These are phyloP conservation scores for Nasonia giraulti DNA, from an alignment of 1,140 invertebrate genomes.

Conservation along the genomic window DNA sequence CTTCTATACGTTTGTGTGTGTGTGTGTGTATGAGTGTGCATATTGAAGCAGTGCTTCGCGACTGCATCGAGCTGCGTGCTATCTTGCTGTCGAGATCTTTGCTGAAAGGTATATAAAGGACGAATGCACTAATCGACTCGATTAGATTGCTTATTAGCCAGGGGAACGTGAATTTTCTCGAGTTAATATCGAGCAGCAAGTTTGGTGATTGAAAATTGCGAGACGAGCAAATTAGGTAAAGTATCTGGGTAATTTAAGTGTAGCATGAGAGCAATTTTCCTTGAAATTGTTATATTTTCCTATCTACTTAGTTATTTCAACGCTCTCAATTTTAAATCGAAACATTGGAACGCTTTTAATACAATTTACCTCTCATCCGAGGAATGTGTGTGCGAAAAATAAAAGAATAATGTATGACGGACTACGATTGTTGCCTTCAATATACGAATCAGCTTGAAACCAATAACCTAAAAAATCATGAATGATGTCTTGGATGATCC, in stretches of 20 bases:
- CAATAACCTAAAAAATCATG: not conserved
- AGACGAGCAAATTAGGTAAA: not conserved
- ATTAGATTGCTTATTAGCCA: slow-evolving; percentile 10
- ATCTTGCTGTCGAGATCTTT: slow-evolving; percentile 13
- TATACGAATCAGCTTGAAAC: not conserved
- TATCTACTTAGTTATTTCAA: too few relatives aligned
- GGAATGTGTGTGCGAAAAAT: not conserved
- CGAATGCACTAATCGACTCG: slow-evolving; percentile 4
- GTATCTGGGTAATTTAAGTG: too few relatives aligned
- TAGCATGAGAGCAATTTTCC: too few relatives aligned
- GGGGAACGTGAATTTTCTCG: not conserved
- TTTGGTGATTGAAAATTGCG: not conserved
- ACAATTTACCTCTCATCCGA: slow-evolving; percentile 1
- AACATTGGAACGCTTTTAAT: not conserved
- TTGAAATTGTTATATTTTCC: too few relatives aligned
- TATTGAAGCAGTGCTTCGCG: slow-evolving; percentile 21
- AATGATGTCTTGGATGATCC: not conserved
- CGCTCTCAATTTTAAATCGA: too few relatives aligned
- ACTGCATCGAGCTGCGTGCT: not conserved
- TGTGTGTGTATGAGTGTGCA: not conserved
- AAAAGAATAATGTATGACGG: not conserved
- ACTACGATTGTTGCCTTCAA: not conserved
- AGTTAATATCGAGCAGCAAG: not conserved
- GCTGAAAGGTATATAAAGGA: slow-evolving; percentile 17
- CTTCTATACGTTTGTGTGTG: not conserved